Evolutionary conservation across 2,888 invertebrate genomes (phyloP).

Genomic region (Drosophila demipolita): DNA sequence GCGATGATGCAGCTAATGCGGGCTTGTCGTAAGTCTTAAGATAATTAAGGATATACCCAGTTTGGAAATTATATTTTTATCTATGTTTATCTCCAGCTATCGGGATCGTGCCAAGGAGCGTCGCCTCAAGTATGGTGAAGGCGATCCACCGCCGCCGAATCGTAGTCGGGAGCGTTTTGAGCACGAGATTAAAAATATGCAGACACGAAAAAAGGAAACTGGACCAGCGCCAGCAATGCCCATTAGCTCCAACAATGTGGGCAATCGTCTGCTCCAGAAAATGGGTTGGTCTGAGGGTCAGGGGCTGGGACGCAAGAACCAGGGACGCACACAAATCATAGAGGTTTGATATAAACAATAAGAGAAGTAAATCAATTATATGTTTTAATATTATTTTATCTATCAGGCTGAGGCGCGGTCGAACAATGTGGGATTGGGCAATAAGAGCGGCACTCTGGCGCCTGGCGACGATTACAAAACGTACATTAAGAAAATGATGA

Average conservation of each 20-base stretch:
- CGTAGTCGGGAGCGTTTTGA: slow-evolving; percentile 90
- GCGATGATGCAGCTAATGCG: slow-evolving; percentile 32
- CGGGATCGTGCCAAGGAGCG: slow-evolving; percentile 98
- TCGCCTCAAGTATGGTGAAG: slow-evolving; percentile 95
- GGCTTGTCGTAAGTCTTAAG: slow-evolving; percentile 60
- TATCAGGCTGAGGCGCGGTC: slow-evolving; percentile 86
- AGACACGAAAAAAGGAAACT: slow-evolving; percentile 79
- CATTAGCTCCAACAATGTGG: slow-evolving; percentile 95
- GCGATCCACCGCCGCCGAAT: slow-evolving; percentile 90
- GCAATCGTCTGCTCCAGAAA: slow-evolving; percentile 97
- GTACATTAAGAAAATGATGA: slow-evolving; percentile 85
- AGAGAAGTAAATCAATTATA: not conserved
- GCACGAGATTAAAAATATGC: slow-evolving; percentile 86
- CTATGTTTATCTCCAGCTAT: slow-evolving; percentile 86
- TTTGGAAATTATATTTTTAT: not conserved
- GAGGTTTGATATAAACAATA: slow-evolving; percentile 87
- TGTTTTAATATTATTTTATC: not conserved
- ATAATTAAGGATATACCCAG: not conserved
- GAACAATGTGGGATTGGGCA: slow-evolving; percentile 94
- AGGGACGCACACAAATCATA: slow-evolving; percentile 96
- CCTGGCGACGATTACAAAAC: slow-evolving; percentile 85
- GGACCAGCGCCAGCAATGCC: slow-evolving; percentile 82
- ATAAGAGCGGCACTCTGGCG: slow-evolving; percentile 86
- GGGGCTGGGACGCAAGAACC: slow-evolving; percentile 96
- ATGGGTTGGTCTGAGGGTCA: slow-evolving; percentile 99